Percentiles rank a stretch among this genome's conserved stretches.
Conservation (phyloP, 2,888 invertebrate genomes). For the Tetrapedia diversipes region DNA sequence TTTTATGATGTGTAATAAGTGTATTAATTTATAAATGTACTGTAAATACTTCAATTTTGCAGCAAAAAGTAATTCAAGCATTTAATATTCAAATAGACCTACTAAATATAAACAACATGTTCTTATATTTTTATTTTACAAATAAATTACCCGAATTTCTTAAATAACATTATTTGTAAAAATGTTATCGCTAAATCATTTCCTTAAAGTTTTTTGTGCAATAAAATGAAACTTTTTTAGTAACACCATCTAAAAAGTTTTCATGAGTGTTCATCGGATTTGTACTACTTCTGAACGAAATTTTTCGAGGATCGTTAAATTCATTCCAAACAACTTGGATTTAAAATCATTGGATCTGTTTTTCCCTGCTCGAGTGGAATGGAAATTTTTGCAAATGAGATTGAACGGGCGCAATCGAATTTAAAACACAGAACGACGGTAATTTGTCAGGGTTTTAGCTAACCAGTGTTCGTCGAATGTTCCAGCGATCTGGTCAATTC, state of each 20-base stretch:
- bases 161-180: too few relatives aligned
- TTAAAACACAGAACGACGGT: slow-evolving; percentile 40
- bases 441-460: slow-evolving; percentile 50
- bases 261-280: not conserved
- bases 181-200: too few relatives aligned
- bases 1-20: too few relatives aligned
- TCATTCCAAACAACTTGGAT: slow-evolving; percentile 22
- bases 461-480: slow-evolving; percentile 37
- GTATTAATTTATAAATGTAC: too few relatives aligned
- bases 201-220: too few relatives aligned
- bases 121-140: too few relatives aligned
- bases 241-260: not conserved
- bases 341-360: slow-evolving; percentile 46
- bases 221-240: too few relatives aligned
- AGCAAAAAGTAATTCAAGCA: too few relatives aligned
- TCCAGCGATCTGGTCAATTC: slow-evolving; percentile 33
- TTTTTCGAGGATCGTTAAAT: slow-evolving; percentile 25
- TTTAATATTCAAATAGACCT: too few relatives aligned
- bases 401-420: slow-evolving; percentile 39
- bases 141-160: too few relatives aligned
- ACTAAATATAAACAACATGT: too few relatives aligned
- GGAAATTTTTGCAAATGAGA: slow-evolving; percentile 62
- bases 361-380: slow-evolving; percentile 13
- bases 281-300: not conserved
- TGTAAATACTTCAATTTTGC: too few relatives aligned